Evolutionary conservation across 1,140 invertebrate species (phyloP).

Genomic region (Odontomachus brunneus): DNA sequence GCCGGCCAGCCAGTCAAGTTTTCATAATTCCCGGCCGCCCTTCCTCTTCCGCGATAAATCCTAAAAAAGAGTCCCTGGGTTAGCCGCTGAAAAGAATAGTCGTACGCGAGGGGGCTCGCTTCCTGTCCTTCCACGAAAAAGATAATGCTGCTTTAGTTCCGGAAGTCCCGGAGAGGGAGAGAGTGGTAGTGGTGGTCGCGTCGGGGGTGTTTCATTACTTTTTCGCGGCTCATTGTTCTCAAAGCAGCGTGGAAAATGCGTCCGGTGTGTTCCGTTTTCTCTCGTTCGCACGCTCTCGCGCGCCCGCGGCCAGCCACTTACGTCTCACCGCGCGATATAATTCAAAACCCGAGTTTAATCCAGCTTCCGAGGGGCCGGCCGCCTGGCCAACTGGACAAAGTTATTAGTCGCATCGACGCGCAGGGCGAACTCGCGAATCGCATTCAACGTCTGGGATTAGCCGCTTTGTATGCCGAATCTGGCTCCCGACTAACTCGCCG

Average conservation of each 20-base stretch:
- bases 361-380: background rate
- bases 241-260: constrained; percentile 67
- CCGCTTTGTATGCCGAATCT: constrained; percentile 43
- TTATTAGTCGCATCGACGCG: constrained; percentile 73
- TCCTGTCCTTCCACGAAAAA: constrained; percentile 68
- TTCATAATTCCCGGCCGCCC: constrained; percentile 61
- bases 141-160: constrained; percentile 72
- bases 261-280: constrained; percentile 46
- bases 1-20: constrained; percentile 49
- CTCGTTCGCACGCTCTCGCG: constrained; percentile 24
- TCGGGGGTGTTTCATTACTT: constrained; percentile 72
- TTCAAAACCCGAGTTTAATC: constrained; percentile 61
- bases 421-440: constrained; percentile 64
- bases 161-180: constrained; percentile 31
- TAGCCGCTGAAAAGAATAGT: constrained; percentile 66
- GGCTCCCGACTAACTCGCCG: constrained; percentile 57
- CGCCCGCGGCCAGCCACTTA: constrained; percentile 30
- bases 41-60: constrained; percentile 61
- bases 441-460: constrained; percentile 70
- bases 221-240: constrained; percentile 71
- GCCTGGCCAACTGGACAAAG: constrained; percentile 56
- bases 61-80: constrained; percentile 46
- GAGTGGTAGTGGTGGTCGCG: constrained; percentile 4
- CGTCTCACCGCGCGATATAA: constrained; percentile 33
- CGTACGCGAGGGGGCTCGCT: constrained; percentile 57